These are phyloP conservation scores for Callinectes sapidus DNA, from an alignment of 2,888 invertebrate genomes.

Conservation along the genomic window DNA sequence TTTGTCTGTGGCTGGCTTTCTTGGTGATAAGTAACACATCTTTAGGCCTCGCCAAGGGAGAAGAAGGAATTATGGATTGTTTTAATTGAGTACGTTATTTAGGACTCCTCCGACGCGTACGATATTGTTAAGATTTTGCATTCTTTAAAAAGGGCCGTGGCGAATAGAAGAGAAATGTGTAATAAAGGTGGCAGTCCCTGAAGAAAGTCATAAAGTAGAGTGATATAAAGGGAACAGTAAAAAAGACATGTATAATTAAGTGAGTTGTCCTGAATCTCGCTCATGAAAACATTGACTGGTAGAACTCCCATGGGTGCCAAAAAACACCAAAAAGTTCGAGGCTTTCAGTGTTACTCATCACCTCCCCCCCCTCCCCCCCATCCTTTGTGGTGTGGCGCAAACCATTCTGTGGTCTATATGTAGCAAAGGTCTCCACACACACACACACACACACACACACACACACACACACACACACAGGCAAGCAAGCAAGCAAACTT, in stretches of 20 bases:
- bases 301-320: background rate
- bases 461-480: slow-evolving; percentile 41
- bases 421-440: background rate
- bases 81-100: background rate
- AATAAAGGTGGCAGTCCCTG: too few relatives aligned
- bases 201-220: too few relatives aligned
- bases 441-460: slow-evolving; percentile 23
- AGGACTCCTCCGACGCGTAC: background rate
- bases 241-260: too few relatives aligned
- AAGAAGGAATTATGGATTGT: background rate
- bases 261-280: too few relatives aligned
- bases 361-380: background rate
- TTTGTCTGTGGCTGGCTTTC: background rate
- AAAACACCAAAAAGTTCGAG: background rate
- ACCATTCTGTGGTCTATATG: background rate
- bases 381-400: background rate
- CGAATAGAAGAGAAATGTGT: too few relatives aligned
- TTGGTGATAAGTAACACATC: background rate
- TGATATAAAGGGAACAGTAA: too few relatives aligned
- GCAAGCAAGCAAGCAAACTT: background rate
- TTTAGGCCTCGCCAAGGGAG: background rate
- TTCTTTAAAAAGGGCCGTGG: too few relatives aligned
- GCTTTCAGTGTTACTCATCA: background rate
- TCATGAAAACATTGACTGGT: background rate
- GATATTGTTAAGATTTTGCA: too few relatives aligned